Percentiles rank a stretch among this genome's conserved stretches.
phyloP scores from a whole-genome alignment of 2,888 invertebrate genomes.

The Drosophila villosipedis region DNA sequence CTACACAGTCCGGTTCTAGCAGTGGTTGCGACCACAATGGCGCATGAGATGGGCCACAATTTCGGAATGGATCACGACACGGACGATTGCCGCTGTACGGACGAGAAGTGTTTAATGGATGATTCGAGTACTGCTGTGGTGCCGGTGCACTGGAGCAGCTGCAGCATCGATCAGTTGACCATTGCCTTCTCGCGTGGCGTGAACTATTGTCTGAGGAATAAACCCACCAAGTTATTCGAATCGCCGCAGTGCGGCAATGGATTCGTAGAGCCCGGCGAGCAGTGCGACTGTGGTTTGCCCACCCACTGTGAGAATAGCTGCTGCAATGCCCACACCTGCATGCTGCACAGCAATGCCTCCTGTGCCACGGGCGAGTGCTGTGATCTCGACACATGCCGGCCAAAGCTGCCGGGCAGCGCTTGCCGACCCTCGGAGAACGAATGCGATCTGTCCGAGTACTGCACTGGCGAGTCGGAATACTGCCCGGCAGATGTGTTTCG shows the following conservation, averaged over 20 bases:
- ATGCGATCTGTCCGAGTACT: slow-evolving; percentile 98
- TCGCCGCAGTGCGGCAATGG: slow-evolving; percentile 98
- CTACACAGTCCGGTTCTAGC: slow-evolving; percentile 95
- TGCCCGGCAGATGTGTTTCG: slow-evolving; percentile 96
- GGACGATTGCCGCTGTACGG: slow-evolving; percentile 93
- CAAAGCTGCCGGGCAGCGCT: slow-evolving; percentile 86
- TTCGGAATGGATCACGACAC: slow-evolving; percentile 99
- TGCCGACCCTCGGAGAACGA: slow-evolving; percentile 94
- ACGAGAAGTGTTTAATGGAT: slow-evolving; percentile 98
- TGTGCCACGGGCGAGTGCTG: slow-evolving; percentile 98
- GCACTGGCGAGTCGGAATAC: slow-evolving; percentile 96
- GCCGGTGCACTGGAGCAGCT: slow-evolving; percentile 97
- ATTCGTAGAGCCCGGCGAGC: slow-evolving; percentile 97
- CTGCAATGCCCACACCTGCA: slow-evolving; percentile 94
- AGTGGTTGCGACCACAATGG: slow-evolving; percentile 97
- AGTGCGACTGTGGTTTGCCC: slow-evolving; percentile 94
- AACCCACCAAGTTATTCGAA: slow-evolving; percentile 92
- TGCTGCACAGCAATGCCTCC: slow-evolving; percentile 93
- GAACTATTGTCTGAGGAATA: slow-evolving; percentile 97
- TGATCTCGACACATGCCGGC: slow-evolving; percentile 89
- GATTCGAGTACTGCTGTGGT: slow-evolving; percentile 94
- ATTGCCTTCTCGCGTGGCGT: slow-evolving; percentile 97
- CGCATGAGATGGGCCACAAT: slow-evolving; percentile 99
- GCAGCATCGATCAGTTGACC: slow-evolving; percentile 95
- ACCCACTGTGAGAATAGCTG: slow-evolving; percentile 93